These are phyloP conservation scores for Notarius quadriscutis DNA, from an alignment of 2,113 vertebrate genomes.

Conservation along the genomic window DNA sequence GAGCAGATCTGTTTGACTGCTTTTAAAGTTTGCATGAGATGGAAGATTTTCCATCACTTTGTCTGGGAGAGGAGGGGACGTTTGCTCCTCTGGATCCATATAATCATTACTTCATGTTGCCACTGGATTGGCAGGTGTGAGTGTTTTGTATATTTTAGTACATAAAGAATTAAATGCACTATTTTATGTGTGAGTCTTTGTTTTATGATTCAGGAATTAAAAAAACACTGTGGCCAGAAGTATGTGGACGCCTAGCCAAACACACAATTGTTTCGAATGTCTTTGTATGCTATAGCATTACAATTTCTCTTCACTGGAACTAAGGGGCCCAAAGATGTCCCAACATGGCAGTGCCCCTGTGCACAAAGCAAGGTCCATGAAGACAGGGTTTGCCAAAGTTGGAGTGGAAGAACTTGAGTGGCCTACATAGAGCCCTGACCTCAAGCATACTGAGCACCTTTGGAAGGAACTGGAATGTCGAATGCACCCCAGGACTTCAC, in stretches of 20 bases:
- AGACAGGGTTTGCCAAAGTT: background rate
- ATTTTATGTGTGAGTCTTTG: slow-evolving; percentile 11
- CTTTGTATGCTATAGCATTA: no score
- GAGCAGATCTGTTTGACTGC: background rate
- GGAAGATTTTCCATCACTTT: slow-evolving; percentile 21
- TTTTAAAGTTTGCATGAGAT: slow-evolving; percentile 36
- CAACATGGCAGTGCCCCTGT: background rate
- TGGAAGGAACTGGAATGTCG: background rate
- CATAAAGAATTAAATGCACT: slow-evolving; percentile 71
- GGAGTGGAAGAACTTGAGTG: background rate
- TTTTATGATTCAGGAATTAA: background rate
- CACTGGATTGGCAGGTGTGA: slow-evolving; percentile 81
- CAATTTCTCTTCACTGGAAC: background rate
- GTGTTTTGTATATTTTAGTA: slow-evolving; percentile 82
- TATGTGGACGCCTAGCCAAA: background rate
- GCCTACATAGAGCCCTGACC: background rate
- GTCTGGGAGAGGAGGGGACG: slow-evolving; percentile 59
- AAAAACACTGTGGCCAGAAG: background rate
- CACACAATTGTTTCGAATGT: background rate
- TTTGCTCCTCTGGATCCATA: slow-evolving; percentile 60
- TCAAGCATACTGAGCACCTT: background rate
- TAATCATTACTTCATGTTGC: slow-evolving; percentile 69
- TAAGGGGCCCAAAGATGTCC: background rate
- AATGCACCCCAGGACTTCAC: background rate
- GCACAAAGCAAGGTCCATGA: background rate